Evolutionary conservation across 2,113 vertebrate species (phyloP).

Genomic region (Harpagus bidentatus): DNA sequence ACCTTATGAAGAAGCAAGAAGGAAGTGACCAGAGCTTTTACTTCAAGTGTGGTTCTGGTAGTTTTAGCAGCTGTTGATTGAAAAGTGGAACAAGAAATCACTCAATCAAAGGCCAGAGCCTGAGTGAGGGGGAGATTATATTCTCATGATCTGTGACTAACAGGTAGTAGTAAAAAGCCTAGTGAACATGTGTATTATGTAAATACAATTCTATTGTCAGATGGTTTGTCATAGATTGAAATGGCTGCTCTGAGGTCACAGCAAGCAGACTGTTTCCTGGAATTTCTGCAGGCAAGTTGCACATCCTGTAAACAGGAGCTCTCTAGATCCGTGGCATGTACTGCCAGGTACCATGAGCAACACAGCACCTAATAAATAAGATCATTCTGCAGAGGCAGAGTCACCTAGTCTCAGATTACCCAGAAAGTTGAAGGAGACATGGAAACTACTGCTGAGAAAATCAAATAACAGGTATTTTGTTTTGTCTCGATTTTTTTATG

Average conservation of each 20-base stretch:
- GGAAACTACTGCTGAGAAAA: not conserved
- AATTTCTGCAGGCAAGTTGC: slow-evolving; percentile 20
- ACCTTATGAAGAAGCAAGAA: not conserved
- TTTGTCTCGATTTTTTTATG: not conserved
- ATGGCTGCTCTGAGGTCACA: slow-evolving; percentile 8
- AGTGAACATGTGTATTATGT: not conserved
- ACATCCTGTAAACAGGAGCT: slow-evolving; percentile 39
- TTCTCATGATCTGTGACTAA: not conserved
- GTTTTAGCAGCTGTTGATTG: not conserved
- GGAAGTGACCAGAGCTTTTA: not conserved
- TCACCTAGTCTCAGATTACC: not conserved
- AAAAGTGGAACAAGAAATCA: not conserved
- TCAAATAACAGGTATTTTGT: not conserved
- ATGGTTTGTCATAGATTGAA: not conserved
- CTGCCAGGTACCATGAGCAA: not conserved
- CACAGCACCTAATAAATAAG: not conserved
- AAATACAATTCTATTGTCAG: slow-evolving; percentile 5
- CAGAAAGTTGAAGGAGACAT: not conserved
- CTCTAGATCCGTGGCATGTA: not conserved
- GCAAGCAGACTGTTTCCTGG: slow-evolving; percentile 22
- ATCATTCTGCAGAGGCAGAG: not conserved
- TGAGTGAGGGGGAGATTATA: not conserved
- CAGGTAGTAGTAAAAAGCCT: not conserved
- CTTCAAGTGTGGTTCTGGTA: not conserved
- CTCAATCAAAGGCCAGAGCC: not conserved